Evolutionary conservation across 35 echinoderm and acorn worm species (phyloP), one percentile per base, ranked within the genome.

Genomic region (Apostichopus parvimensis): DNA sequence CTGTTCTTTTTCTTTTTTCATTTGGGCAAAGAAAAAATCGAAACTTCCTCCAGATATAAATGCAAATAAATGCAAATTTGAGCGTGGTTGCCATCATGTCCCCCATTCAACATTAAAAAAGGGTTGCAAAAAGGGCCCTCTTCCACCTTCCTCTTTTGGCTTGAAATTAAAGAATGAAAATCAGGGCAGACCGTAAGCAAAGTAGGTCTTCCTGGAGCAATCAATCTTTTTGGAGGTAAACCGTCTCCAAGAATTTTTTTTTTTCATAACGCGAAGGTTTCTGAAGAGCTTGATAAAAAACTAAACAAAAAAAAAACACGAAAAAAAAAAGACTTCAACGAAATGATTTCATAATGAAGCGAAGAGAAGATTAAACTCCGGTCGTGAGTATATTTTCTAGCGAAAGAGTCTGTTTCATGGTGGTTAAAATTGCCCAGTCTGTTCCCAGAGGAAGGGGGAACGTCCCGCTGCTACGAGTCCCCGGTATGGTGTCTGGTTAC

Each of bases 31-130:
- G 58, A 59, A 84, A 59, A 84, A 84, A 84, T 84, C 81, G 81
- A 84, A 84, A 84, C 57, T 84, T 84, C 54, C 81, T 84, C 81
- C 81, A 84, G 81, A 84, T 84, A 84, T 58, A 84, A 58, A 84
- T 84, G 81, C 81, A 84, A 84, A 84, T 84, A 84, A 84, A 84
- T 84, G 81, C 81, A 84, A 84, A 84, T 84, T 84, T 84, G 81
- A 84, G 53, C 81, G 54, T 58, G 56, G 81, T 84, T 84, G 81
- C 81, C 81, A 84, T 84, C 81, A 56, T 58, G 81, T 84, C 81
- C 71, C 81, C 81, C 56, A 84, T 84, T 84, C 54, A 18, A 21
- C 22, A 25, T 84, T 23, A 84, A 61, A 75, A 75, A 84, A 56
- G 81, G 81, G 81, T 84, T 84, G 81, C 34, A 84, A 84, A 80